These are phyloP conservation scores for Climacteris rufus DNA, from an alignment of 2,113 vertebrate species.

Conservation along the genomic window DNA sequence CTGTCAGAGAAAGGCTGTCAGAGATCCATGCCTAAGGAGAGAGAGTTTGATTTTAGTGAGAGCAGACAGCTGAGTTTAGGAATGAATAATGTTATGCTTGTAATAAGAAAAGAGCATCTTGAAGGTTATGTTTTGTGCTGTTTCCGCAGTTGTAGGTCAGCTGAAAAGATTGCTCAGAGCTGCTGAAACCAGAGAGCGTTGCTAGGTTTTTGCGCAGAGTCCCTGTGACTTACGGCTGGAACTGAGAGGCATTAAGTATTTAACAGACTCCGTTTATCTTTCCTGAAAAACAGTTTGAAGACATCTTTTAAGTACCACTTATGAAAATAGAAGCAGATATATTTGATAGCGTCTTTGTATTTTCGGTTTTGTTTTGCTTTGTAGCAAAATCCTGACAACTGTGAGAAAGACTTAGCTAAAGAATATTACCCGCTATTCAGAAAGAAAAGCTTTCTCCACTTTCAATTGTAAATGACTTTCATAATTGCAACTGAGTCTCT, in stretches of 20 bases:
- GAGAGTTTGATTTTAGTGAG: not conserved
- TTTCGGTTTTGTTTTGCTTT: not conserved
- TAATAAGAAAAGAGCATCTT: not conserved
- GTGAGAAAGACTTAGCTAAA: not conserved
- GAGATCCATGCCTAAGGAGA: not conserved
- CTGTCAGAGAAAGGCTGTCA: not conserved
- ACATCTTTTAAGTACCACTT: not conserved
- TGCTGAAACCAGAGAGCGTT: not conserved
- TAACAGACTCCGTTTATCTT: not conserved
- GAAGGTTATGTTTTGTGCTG: conserved; percentile 1
- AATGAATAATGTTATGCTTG: not conserved
- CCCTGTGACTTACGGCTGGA: not conserved
- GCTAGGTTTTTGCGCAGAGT: not conserved
- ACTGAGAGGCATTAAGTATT: not conserved
- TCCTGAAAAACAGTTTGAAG: not conserved
- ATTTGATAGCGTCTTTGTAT: not conserved
- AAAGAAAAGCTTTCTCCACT: not conserved
- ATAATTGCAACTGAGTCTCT: conserved; percentile 2
- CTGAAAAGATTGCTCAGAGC: not conserved
- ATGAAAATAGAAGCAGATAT: not conserved
- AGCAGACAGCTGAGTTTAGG: not conserved
- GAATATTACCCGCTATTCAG: not conserved
- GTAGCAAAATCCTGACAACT: not conserved
- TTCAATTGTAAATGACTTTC: not conserved
- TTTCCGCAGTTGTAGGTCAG: not conserved